Evolutionary conservation across 2,888 invertebrate genomes (phyloP), one percentile per base, ranked within the genome.

Genomic region (Ligdia adustata): DNA sequence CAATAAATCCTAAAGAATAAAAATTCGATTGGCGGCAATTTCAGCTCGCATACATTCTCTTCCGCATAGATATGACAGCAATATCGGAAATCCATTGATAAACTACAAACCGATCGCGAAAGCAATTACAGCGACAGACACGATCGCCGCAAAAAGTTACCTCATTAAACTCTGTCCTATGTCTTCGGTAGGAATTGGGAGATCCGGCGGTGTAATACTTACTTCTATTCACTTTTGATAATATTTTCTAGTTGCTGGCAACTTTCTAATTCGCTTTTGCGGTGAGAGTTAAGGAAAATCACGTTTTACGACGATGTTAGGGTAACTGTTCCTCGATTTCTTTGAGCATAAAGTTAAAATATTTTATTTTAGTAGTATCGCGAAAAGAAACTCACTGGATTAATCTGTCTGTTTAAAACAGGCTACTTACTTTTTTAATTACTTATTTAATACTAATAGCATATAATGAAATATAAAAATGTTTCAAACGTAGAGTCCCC

Each of bases 241-340:
- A 53, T 45, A 61, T 68, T 65, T 66, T 66, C 67, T 61, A 62
- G 60, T 57, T 60, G 57, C 42, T 39, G 50, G 35, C 46, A 58
- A 72, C 72, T 73, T 73, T 73, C 72, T 69, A 69, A 66, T 61
- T 55, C 51, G 52, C 50, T 57, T 50, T 55, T 57, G 47, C 52
- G 48, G 42, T 53, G 40, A 51, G 16, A 47, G 24, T 29, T 15
- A 47, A 15, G 28, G 37, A 32, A 52, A 45, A 44, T 13, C 11
- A 12, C 26, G 12, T 22, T 13, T 37, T 14, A 16, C 24, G 18
- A 28, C 14, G 27, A 34, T 27, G 5, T 29, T 16, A n/a, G 18
- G 4, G 9, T 34, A 27, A 20, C 20, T 34, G 14, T 15, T 14
- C 14, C 22, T 39, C 22, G 9, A 32, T 26, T 6, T n/a, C n/a